Evolutionary conservation across 1,140 invertebrate genomes (phyloP), one percentile per base, ranked within the genome.

Genomic region (Epicauta chinensis): DNA sequence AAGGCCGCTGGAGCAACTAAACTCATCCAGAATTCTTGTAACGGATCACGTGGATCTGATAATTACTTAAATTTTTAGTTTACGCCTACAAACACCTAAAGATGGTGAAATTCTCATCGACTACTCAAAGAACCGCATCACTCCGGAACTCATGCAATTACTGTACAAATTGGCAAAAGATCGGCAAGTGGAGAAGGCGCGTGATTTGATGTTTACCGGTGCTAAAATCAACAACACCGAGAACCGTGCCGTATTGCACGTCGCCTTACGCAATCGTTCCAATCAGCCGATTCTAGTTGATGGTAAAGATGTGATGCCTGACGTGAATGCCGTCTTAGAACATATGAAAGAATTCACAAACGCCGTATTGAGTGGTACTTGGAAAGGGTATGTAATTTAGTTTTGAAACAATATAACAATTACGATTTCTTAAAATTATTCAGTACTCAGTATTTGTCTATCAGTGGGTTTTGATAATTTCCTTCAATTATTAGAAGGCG

Each of bases 201-300:
- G 94, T 62, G 81, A 92, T 75, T 87, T 86, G 23, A 98, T 99
- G 95, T 98, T 99, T 70, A 67, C 70, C 56, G 97, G 95, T 29
- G 79, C 93, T 65, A 93, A 92, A 66, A 99, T 99, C 30, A 99
- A 99, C 73, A 95, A 97, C 63, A 99, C 97, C 1, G 97, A 99
- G 75, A 81, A 93, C 23, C 55, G 69, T 58, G 88, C 97, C 34
- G 97, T 99, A 2, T 74, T 99, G 1, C 97, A 99, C 71, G 81
- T 89, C 35, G 97, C 97, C 12, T 76, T 99, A 16, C 80, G 97
- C 41, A 98, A 99, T 69, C 77, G 88, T 36, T 76, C 79, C 38
- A 89, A 89, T 67, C 75, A 73, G 0, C 81, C 82, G 0, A 92
- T 99, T 53, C 41, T 85, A 11, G 84, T 98, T 3, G 86, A 94